These are phyloP conservation scores for Etheostoma nigrum DNA, from an alignment of 2,797 vertebrate genomes.

Conservation along the genomic window DNA sequence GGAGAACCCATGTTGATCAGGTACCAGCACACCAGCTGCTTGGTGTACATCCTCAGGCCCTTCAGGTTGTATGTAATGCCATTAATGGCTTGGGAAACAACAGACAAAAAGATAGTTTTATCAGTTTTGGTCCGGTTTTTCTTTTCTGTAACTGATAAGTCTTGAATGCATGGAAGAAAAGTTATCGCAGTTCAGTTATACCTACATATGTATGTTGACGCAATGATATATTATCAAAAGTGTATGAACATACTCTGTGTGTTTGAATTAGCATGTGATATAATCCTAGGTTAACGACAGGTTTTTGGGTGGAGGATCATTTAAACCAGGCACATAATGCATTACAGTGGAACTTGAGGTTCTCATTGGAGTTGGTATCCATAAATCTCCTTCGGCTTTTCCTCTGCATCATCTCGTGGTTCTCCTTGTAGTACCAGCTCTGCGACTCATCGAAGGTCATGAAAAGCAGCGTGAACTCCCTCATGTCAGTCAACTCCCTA, in stretches of 20 bases:
- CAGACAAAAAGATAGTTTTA: background rate
- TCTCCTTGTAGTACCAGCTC: constrained; percentile 93
- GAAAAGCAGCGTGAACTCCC: constrained; percentile 92
- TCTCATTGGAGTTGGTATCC: constrained; percentile 71
- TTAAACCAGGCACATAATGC: background rate
- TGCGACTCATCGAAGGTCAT: constrained; percentile 96
- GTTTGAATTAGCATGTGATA: no score
- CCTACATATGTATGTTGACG: background rate
- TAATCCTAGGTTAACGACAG: no score
- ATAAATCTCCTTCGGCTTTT: constrained; percentile 60
- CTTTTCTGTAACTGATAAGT: background rate
- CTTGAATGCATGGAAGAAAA: constrained; percentile 1
- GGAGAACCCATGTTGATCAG: constrained; percentile 93
- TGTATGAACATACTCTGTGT: no score
- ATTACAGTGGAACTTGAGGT: constrained; percentile 91
- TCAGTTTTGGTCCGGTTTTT: background rate
- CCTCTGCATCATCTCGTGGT: constrained; percentile 74
- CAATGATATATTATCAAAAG: background rate
- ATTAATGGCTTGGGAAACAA: constrained; percentile 89
- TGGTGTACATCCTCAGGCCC: constrained; percentile 92
- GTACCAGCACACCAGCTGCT: constrained; percentile 90
- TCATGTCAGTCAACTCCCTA: constrained; percentile 49
- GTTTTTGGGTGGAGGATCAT: background rate
- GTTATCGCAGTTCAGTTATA: background rate
- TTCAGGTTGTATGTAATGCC: constrained; percentile 91